phyloP scores from a whole-genome alignment of 2,888 invertebrate species.

The Epistrophella euchroma region DNA sequence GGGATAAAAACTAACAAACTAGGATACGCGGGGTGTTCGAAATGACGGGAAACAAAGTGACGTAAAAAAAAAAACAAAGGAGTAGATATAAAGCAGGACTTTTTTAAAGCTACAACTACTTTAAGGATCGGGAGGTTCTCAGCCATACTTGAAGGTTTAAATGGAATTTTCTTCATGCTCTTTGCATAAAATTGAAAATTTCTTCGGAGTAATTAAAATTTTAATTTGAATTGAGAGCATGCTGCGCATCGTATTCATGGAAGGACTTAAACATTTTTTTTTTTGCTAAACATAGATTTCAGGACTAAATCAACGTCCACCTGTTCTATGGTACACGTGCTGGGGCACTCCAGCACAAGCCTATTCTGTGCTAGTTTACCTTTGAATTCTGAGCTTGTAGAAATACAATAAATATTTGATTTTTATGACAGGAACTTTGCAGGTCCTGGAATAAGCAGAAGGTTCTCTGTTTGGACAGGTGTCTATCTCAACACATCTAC shows the following conservation, averaged over 20 bases:
- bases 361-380: conserved; percentile 47
- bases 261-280: not conserved
- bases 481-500: conserved; percentile 35
- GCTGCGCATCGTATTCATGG: not conserved
- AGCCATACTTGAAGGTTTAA: not conserved
- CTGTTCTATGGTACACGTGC: not conserved
- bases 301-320: conserved; percentile 6
- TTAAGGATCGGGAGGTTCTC: not conserved
- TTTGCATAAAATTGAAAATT: conserved; percentile 43
- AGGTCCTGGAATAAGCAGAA: conserved; percentile 15
- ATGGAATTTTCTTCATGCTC: not conserved
- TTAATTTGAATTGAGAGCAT: conserved; percentile 39
- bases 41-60: not conserved
- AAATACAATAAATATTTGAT: conserved; percentile 67
- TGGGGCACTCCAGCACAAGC: not conserved
- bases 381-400: not conserved
- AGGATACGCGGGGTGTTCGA: not conserved
- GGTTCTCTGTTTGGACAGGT: conserved; percentile 63
- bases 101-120: not conserved
- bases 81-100: not conserved
- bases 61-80: not conserved
- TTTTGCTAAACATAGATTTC: not conserved
- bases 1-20: not conserved
- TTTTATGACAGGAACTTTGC: conserved; percentile 67
- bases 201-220: conserved; percentile 60